These are phyloP conservation scores for Brachymystax lenok DNA, from an alignment of 2,797 vertebrate genomes.

Conservation along the genomic window DNA sequence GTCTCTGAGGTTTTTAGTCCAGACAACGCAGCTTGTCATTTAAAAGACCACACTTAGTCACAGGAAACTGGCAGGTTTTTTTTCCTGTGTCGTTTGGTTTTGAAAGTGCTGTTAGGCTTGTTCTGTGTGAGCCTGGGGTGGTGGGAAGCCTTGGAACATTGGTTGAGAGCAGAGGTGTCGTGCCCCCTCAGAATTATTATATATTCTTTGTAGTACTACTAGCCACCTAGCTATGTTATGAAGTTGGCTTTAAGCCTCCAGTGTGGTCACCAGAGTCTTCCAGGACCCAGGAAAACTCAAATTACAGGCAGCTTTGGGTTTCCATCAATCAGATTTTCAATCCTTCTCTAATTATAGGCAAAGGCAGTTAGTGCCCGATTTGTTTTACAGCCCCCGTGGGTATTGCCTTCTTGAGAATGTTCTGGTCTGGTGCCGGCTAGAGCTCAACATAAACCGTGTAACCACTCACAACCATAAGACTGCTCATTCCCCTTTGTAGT, in stretches of 20 bases:
- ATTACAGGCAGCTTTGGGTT: slow-evolving; percentile 56
- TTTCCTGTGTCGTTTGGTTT: neutral
- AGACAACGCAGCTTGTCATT: slow-evolving; percentile 11
- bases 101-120: neutral
- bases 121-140: neutral
- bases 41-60: neutral
- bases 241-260: slow-evolving; percentile 30
- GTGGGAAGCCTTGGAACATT: neutral
- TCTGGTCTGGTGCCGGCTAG: slow-evolving; percentile 16
- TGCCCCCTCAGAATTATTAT: no score
- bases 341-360: slow-evolving; percentile 53
- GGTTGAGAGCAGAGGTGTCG: no score
- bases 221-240: no score
- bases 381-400: slow-evolving; percentile 42
- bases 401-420: slow-evolving; percentile 28
- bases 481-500: neutral
- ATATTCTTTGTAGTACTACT: no score
- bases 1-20: slow-evolving; percentile 7
- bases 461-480: slow-evolving; percentile 13
- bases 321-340: slow-evolving; percentile 55
- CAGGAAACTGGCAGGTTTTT: slow-evolving; percentile 7
- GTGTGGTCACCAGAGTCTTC: slow-evolving; percentile 41
- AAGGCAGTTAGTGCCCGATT: slow-evolving; percentile 42
- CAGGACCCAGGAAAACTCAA: slow-evolving; percentile 40
- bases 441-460: slow-evolving; percentile 9